Percentiles rank a stretch among this genome's conserved stretches.
These are phyloP conservation scores for Clanis bilineata DNA, from an alignment of 2,888 invertebrate species.

Conservation along the genomic window DNA sequence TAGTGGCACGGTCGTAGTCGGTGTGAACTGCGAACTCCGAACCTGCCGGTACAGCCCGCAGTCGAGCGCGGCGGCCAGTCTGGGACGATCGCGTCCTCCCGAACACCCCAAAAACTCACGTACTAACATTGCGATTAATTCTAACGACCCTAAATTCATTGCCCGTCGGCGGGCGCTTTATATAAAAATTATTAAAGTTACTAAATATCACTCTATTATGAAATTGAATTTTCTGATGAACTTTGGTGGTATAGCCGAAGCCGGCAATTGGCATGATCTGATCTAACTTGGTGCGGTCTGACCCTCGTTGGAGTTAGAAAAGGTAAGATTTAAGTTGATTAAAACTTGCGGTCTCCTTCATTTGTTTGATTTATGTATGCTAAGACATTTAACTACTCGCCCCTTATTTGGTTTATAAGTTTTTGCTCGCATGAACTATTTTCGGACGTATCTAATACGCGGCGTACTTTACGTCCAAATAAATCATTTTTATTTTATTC, in stretches of 20 bases:
- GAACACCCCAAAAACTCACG: slow-evolving; percentile 23
- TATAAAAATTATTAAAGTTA: neutral
- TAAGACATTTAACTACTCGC: neutral
- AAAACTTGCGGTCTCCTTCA: slow-evolving; percentile 26
- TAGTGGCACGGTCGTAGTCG: slow-evolving; percentile 23
- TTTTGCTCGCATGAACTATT: neutral
- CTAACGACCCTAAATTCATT: neutral
- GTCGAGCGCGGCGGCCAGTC: slow-evolving; percentile 14
- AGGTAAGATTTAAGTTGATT: slow-evolving; percentile 46
- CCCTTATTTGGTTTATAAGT: neutral
- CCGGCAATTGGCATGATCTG: slow-evolving; percentile 39
- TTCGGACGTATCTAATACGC: neutral
- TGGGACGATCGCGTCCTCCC: slow-evolving; percentile 18
- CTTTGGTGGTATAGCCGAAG: slow-evolving; percentile 37
- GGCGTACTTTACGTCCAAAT: neutral
- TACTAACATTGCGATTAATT: slow-evolving; percentile 23
- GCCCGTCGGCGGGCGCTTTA: neutral
- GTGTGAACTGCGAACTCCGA: too few species aligned
- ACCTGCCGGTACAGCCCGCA: slow-evolving; percentile 4
- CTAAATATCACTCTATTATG: slow-evolving; percentile 11
- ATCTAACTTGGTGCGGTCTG: slow-evolving; percentile 36
- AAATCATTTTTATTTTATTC: neutral
- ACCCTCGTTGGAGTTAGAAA: slow-evolving; percentile 31
- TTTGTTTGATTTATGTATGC: slow-evolving; percentile 7
- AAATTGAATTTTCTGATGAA: slow-evolving; percentile 41